Percentiles rank a stretch among this genome's conserved stretches.
phyloP scores from a whole-genome alignment of 92 coral and sea anemone genomes.

The Meandrina meandrites region DNA sequence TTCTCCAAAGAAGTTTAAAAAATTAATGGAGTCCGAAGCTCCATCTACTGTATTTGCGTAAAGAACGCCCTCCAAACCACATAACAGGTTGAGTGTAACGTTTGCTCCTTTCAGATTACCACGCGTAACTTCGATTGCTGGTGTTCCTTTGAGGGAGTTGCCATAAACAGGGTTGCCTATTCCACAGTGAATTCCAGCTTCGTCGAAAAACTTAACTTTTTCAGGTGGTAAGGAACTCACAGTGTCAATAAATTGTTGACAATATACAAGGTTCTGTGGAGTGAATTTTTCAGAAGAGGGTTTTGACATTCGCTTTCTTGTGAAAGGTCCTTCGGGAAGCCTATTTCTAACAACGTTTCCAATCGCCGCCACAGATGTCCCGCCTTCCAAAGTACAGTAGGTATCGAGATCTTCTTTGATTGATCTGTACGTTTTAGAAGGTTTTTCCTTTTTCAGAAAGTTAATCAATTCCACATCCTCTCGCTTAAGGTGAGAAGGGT shows the following conservation, averaged over 20 bases:
- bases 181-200: conserved; percentile 64
- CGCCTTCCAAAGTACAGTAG: conserved; percentile 44
- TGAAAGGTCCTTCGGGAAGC: conserved; percentile 57
- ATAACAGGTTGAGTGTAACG: conserved; percentile 52
- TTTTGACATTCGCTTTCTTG: conserved; percentile 58
- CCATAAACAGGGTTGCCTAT: conserved; percentile 58
- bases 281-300: conserved; percentile 59
- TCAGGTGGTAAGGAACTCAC: conserved; percentile 55
- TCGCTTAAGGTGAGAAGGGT: too few species aligned
- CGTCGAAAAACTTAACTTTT: conserved; percentile 51
- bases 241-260: conserved; percentile 55
- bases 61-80: conserved; percentile 67
- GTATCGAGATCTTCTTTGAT: conserved; percentile 49
- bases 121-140: conserved; percentile 47
- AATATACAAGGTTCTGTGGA: conserved; percentile 36
- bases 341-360: conserved; percentile 46
- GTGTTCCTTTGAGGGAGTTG: conserved; percentile 54
- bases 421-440: conserved; percentile 45
- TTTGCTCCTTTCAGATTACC: conserved; percentile 51
- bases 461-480: too few species aligned
- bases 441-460: conserved; percentile 65
- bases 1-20: conserved; percentile 60
- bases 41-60: conserved; percentile 61
- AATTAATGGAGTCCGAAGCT: conserved; percentile 35
- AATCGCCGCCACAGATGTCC: conserved; percentile 60